Evolutionary conservation across 2,888 invertebrate species (phyloP).

Genomic region (Lottia scabra): DNA sequence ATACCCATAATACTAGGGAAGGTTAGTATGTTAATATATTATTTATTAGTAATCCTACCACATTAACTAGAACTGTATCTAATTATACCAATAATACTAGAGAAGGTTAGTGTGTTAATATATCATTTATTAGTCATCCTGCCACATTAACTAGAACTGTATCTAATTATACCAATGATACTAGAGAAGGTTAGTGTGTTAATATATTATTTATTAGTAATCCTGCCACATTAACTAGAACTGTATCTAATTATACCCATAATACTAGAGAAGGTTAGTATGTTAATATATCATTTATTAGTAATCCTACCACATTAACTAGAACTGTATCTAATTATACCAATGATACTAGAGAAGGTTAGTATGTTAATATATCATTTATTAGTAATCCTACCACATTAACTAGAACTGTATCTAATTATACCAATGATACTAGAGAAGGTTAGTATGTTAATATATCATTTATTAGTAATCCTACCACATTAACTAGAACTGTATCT

Average conservation of each 20-base stretch:
- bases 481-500: constrained; percentile 51
- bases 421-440: constrained; percentile 38
- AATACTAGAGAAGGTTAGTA: constrained; percentile 42
- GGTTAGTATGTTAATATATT: constrained; percentile 58
- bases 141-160: constrained; percentile 48
- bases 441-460: constrained; percentile 59
- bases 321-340: constrained; percentile 52
- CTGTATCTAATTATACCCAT: constrained; percentile 48
- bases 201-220: constrained; percentile 49
- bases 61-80: constrained; percentile 51
- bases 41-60: constrained; percentile 31
- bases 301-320: constrained; percentile 35
- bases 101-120: constrained; percentile 52
- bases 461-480: constrained; percentile 31
- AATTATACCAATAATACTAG: constrained; percentile 42
- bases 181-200: constrained; percentile 45
- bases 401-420: constrained; percentile 52
- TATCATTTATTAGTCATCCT: constrained; percentile 38
- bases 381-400: constrained; percentile 34
- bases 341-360: constrained; percentile 39
- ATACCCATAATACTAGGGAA: constrained; percentile 38
- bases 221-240: constrained; percentile 43
- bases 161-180: constrained; percentile 44
- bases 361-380: constrained; percentile 58
- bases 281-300: constrained; percentile 56